Conservation (phyloP, 2,113 vertebrate genomes). For the Stictonetta naevosa region DNA sequence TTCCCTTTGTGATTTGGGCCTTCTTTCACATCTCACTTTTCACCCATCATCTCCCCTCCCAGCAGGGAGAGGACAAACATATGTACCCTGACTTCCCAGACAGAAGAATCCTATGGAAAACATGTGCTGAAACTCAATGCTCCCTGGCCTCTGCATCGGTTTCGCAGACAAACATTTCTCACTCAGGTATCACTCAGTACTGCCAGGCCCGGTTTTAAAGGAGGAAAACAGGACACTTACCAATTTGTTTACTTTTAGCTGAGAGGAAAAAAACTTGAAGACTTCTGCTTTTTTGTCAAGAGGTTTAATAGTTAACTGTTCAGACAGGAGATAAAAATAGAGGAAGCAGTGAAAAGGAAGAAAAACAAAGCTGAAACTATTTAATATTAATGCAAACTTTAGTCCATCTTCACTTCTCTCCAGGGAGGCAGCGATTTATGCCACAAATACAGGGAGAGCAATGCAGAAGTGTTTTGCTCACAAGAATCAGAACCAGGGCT, state of each 20-base stretch:
- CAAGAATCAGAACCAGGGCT: neutral
- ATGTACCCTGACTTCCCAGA: neutral
- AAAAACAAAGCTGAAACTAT: neutral
- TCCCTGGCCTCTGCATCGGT: neutral
- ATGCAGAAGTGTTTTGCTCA: neutral
- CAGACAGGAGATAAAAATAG: neutral
- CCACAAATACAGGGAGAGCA: neutral
- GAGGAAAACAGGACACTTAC: constrained; percentile 67
- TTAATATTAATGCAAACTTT: neutral
- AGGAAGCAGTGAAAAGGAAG: neutral
- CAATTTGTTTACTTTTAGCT: constrained; percentile 91
- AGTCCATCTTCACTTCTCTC: neutral
- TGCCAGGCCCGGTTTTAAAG: neutral
- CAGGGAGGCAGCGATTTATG: neutral
- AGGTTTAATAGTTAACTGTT: constrained; percentile 90
- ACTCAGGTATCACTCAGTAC: neutral
- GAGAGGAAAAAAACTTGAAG: constrained; percentile 93
- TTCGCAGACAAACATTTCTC: neutral
- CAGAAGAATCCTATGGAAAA: neutral
- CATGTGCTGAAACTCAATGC: neutral
- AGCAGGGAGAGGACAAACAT: neutral
- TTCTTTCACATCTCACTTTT: neutral
- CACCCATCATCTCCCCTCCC: neutral
- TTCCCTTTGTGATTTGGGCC: neutral
- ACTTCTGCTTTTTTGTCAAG: constrained; percentile 93